These are phyloP conservation scores for Gymnothorax javanicus DNA, from an alignment of 2,797 vertebrate species.

Conservation along the genomic window DNA sequence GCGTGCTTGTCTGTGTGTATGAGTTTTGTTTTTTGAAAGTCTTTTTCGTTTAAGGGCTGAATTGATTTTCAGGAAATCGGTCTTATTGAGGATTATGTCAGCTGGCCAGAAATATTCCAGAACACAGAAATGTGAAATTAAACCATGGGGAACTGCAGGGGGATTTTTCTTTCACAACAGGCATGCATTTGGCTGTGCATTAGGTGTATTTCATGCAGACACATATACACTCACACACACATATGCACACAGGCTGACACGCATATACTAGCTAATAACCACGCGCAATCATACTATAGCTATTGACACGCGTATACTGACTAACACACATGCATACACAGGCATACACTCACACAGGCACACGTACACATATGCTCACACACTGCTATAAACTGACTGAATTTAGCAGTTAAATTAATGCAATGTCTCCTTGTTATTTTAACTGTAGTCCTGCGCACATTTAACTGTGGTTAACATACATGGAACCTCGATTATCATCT, in stretches of 20 bases:
- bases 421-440: too few relatives aligned
- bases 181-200: conserved; percentile 24
- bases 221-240: not conserved
- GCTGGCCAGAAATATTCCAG: conserved; percentile 53
- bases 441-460: too few relatives aligned
- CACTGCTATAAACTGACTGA: too few relatives aligned
- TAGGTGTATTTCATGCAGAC: conserved; percentile 13
- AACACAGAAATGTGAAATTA: conserved; percentile 40
- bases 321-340: not conserved
- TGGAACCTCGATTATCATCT: too few relatives aligned
- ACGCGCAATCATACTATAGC: too few relatives aligned
- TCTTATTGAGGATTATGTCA: conserved; percentile 49
- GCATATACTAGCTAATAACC: not conserved
- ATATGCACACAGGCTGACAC: not conserved
- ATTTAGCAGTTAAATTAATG: too few relatives aligned
- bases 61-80: conserved; percentile 56
- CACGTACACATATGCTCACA: not conserved
- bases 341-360: not conserved
- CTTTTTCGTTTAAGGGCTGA: conserved; percentile 32
- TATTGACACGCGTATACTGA: too few relatives aligned
- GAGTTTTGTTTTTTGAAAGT: conserved; percentile 20
- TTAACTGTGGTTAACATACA: too few relatives aligned
- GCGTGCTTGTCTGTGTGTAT: not conserved
- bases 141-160: conserved; percentile 76
- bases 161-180: not conserved